Conservation (phyloP, 1,140 invertebrate genomes). For the Drosophila micromelanica region DNA sequence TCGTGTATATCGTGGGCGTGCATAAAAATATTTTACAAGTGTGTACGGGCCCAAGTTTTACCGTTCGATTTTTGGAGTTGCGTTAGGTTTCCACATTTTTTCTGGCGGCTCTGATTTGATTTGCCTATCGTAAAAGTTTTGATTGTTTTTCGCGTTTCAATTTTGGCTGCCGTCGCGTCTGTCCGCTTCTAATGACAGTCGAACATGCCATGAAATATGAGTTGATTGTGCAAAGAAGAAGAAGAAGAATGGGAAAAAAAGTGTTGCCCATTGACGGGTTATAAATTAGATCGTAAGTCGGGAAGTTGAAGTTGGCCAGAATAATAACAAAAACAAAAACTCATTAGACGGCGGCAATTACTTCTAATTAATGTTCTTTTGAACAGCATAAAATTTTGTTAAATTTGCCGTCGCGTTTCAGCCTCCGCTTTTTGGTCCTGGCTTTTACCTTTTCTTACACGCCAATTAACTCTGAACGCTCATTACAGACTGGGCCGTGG, state of each 20-base stretch:
- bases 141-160: slow-evolving; percentile 77
- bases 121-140: slow-evolving; percentile 60
- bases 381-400: slow-evolving; percentile 71
- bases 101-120: slow-evolving; percentile 18
- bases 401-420: slow-evolving; percentile 49
- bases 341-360: slow-evolving; percentile 70
- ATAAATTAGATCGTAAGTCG: slow-evolving; percentile 49
- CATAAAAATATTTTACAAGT: slow-evolving; percentile 50
- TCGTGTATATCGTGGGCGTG: slow-evolving; percentile 2
- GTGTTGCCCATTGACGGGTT: slow-evolving; percentile 47
- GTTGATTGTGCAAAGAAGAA: slow-evolving; percentile 56
- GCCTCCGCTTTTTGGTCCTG: slow-evolving; percentile 17
- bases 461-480: slow-evolving; percentile 80
- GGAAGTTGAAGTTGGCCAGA: neutral
- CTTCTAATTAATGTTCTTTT: slow-evolving; percentile 74
- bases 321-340: slow-evolving; percentile 26
- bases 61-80: slow-evolving; percentile 38
- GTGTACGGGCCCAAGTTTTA: slow-evolving; percentile 23
- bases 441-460: slow-evolving; percentile 65
- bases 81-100: neutral
- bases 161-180: slow-evolving; percentile 19
- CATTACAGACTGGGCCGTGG: slow-evolving; percentile 55
- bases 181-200: slow-evolving; percentile 63
- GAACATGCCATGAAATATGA: slow-evolving; percentile 78
- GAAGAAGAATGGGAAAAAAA: neutral